Base-by-base conservation (phyloP, 2,888 invertebrate species). In the Gastracanthus pulcherrimus region DNA sequence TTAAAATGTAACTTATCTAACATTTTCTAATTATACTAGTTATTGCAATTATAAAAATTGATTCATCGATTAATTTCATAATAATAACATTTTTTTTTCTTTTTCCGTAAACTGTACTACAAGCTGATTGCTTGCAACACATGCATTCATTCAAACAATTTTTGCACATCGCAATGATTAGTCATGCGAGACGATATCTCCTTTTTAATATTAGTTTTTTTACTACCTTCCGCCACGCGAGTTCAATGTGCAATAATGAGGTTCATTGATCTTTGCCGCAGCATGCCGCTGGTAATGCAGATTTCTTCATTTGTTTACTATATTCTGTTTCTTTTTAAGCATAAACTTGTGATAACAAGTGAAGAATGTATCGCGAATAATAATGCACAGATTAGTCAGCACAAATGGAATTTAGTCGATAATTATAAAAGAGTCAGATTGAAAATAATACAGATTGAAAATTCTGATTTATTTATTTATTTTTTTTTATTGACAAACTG, bases 251-350 rank as follows among this genome's bases (percentile, higher is more conserved):
- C 80, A 62, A 36, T 45, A 45, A 38, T 31, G 31, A 48, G 51
- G 80, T 80, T 75, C 80, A 80, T 62, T 70, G 75, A 76, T 80
- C 80, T 62, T 29, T 29, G 31, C 60, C 13, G 11, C 19, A 31
- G 23, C 26, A 34, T 31, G 2, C n/a, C 9, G 80, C 36, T 29
- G 75, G 41, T 64, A 74, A 77, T 11, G 19, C 26, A 76, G 69
- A 70, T 60, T 11, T 48, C 69, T 77, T 77, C 60, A n/a, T 4
- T 62, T n/a, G 41, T 58, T 9, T 23, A 34, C 62, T 36, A 62
- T 62, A 34, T 62, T 62, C n/a, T 62, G 31, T 34, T 62, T 45
- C 45, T 13, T 31, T 23, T 55, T 26, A 3, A n/a, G 45, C 45
- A 45, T 5, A 13, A 5, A n/a, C 16, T 5, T 45, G 16, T 45